These are phyloP conservation scores for Pantherophis guttatus DNA, from an alignment of 2,113 vertebrate species.

Conservation along the genomic window DNA sequence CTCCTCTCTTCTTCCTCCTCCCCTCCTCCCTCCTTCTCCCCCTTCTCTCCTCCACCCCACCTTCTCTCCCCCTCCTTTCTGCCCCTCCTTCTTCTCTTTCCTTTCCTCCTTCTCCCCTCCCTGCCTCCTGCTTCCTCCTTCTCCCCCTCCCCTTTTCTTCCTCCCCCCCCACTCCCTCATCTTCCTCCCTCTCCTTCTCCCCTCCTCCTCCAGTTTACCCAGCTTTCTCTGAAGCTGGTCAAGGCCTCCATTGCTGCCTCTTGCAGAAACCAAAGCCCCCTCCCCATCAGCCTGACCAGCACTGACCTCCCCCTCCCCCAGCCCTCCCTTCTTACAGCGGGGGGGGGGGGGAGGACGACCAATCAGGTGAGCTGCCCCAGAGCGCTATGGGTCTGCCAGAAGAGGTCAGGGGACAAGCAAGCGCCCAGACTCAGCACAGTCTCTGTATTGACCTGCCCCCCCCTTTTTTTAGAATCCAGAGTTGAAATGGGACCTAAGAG, in stretches of 20 bases:
- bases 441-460: background rate
- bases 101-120: background rate
- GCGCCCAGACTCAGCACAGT: background rate
- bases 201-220: background rate
- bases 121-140: background rate
- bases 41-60: no score
- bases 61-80: background rate
- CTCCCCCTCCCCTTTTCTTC: fast-evolving
- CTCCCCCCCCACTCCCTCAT: fast-evolving
- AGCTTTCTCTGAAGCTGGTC: background rate
- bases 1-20: fast-evolving
- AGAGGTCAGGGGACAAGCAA: no score
- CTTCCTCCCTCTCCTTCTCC: background rate
- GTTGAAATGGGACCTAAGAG: background rate
- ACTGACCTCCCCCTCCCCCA: background rate
- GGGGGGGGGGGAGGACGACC: no score
- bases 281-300: background rate
- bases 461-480: background rate
- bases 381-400: no score
- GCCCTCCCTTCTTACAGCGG: background rate
- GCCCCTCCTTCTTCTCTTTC: background rate
- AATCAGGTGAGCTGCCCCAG: no score
- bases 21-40: no score
- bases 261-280: background rate
- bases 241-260: background rate